Evolutionary conservation across 2,113 vertebrate genomes (phyloP), one percentile per base, ranked within the genome.

Genomic region (Cinclus mexicanus): DNA sequence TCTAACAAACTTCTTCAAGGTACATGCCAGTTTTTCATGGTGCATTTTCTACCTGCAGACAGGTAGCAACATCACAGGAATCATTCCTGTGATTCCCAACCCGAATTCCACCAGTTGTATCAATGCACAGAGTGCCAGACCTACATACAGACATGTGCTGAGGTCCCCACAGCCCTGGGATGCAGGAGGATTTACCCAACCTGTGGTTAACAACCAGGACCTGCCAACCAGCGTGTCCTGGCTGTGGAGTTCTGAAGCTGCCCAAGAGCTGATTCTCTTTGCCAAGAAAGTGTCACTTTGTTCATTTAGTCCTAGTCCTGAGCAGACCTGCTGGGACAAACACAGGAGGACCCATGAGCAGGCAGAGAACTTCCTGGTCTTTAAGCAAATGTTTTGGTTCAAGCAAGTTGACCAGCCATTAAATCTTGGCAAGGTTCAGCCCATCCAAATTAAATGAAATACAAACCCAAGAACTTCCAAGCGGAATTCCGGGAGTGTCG

Each of bases 81-180:
- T 19, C 39, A 78, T 11, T 39, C 39, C 74, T 46, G 55, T 53
- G 52, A 72, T 52, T 52, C 68, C 26, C 12, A 2, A 6, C 55
- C 86, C 0, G 1, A 61, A 65, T 71, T 35, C 39, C 64, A 46
- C 4, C 3, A 2, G 12, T 12, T 55, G 2, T 1, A n/a, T 35
- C 89, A 59, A 57, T 0, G 17, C 53, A 25, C 22, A 53, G 63
- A 6, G 3, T 20, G 63, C 64, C 71, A 81, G 47, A 79, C 24
- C 28, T 7, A 14, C 0, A 0, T 1, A 16, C 2, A 72, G 70
- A 22, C 1, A 4, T 2, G 1, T 14, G 2, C 20, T 11, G 6
- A 19, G 74, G 44, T 10, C 29, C 3, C 24, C 49, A 24, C 56
- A 37, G 74, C 61, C 52, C 44, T 29, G 15, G 2, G 29, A 41